These are phyloP conservation scores for Pandion haliaetus DNA, from an alignment of 2,113 vertebrate genomes.

Conservation along the genomic window DNA sequence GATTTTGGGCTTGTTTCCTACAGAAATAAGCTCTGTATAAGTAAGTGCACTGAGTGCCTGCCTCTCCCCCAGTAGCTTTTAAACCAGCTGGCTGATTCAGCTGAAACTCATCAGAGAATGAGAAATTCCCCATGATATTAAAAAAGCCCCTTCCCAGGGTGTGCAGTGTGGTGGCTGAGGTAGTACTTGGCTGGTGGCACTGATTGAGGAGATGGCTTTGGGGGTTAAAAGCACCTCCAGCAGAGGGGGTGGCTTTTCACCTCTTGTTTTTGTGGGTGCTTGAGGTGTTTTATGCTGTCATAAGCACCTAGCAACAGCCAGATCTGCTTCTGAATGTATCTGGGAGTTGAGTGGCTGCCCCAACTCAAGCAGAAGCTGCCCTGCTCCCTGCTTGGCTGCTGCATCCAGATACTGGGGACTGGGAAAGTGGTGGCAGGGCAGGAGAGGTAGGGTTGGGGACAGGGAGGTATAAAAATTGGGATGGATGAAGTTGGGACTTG, in stretches of 20 bases:
- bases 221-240: too few relatives aligned
- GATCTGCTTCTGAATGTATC: accelerated
- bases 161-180: not conserved
- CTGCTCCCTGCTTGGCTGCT: not conserved
- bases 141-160: not conserved
- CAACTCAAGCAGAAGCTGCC: too few relatives aligned
- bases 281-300: not conserved
- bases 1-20: not conserved
- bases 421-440: not conserved
- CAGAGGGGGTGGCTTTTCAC: accelerated
- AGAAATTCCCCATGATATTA: accelerated
- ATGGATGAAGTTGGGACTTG: accelerated
- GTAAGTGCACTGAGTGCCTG: accelerated
- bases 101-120: not conserved
- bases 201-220: accelerated
- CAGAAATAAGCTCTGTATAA: not conserved
- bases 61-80: not conserved
- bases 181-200: not conserved
- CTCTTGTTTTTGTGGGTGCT: accelerated
- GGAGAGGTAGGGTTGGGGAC: not conserved
- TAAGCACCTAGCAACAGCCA: accelerated
- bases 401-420: not conserved
- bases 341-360: accelerated
- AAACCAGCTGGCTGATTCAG: not conserved
- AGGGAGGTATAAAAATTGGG: not conserved